phyloP scores from a whole-genome alignment of 2,797 vertebrate species.

The Limnodromus scolopaceus region DNA sequence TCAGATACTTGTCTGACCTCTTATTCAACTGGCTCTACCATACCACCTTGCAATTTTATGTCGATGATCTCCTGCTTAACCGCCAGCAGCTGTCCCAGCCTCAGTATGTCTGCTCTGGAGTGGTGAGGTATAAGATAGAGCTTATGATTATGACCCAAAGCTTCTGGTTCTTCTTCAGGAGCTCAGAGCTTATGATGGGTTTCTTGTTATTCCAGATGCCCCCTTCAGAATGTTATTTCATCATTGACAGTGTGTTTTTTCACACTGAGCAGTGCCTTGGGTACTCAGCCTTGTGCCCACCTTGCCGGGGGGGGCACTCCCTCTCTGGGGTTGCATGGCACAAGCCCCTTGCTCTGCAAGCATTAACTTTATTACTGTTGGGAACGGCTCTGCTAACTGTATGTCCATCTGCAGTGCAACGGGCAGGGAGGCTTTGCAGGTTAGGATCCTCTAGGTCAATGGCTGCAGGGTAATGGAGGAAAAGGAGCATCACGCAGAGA shows the following conservation, averaged over 20 bases:
- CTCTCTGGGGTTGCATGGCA: fast-evolving
- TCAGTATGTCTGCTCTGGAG: not conserved
- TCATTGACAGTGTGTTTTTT: not conserved
- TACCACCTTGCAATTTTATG: not conserved
- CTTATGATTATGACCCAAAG: not conserved
- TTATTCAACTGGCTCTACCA: not conserved
- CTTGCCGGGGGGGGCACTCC: fast-evolving
- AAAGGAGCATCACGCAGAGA: not conserved
- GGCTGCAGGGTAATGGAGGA: not conserved
- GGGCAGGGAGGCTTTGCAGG: not conserved
- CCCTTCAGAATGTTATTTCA: not conserved
- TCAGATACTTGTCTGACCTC: not conserved
- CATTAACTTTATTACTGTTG: no score
- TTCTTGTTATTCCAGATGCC: not conserved
- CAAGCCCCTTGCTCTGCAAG: not conserved
- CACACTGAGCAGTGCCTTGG: fast-evolving
- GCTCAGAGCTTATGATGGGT: not conserved
- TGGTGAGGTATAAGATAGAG: not conserved
- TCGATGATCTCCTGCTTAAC: not conserved
- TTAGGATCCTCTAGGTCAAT: not conserved
- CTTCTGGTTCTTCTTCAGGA: not conserved
- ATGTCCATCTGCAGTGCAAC: not conserved
- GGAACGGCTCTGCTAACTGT: fast-evolving
- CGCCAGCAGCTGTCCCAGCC: not conserved
- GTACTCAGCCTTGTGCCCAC: not conserved